Conservation (phyloP, 2,888 invertebrate species). For the Ypsolopha sequella region DNA sequence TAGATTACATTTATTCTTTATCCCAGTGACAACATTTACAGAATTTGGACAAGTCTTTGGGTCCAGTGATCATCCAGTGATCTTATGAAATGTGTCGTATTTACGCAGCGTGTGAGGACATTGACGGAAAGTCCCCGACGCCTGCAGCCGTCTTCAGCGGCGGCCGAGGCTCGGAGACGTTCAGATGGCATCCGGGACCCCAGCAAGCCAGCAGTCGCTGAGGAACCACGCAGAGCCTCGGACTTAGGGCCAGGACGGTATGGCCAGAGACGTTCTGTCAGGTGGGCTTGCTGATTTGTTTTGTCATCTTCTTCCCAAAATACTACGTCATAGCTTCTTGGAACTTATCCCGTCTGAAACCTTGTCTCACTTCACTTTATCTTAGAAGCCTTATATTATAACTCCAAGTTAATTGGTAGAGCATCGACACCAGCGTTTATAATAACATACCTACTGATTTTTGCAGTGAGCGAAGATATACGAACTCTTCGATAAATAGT, state of each 20-base stretch:
- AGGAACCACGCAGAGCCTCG: conserved; percentile 45
- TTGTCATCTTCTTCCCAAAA: background rate
- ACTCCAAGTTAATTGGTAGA: too few relatives aligned
- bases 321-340: background rate
- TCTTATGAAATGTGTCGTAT: background rate
- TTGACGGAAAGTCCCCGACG: conserved; percentile 55
- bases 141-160: conserved; percentile 31
- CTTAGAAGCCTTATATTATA: too few relatives aligned
- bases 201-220: conserved; percentile 12
- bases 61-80: too few relatives aligned
- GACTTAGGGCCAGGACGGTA: conserved; percentile 35
- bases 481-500: conserved; percentile 55
- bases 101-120: conserved; percentile 42
- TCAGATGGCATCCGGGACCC: conserved; percentile 44
- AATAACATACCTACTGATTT: background rate
- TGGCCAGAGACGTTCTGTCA: conserved; percentile 45
- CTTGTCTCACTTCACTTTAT: too few relatives aligned
- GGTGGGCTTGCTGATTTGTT: conserved; percentile 20
- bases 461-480: conserved; percentile 50
- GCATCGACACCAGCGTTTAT: too few relatives aligned
- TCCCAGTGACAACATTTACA: too few relatives aligned
- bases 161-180: conserved; percentile 22
- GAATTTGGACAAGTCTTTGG: too few relatives aligned
- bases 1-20: background rate
- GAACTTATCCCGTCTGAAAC: too few relatives aligned